Evolutionary conservation across 2,888 invertebrate genomes (phyloP).

Genomic region (Prosopocoilus inquinatus): DNA sequence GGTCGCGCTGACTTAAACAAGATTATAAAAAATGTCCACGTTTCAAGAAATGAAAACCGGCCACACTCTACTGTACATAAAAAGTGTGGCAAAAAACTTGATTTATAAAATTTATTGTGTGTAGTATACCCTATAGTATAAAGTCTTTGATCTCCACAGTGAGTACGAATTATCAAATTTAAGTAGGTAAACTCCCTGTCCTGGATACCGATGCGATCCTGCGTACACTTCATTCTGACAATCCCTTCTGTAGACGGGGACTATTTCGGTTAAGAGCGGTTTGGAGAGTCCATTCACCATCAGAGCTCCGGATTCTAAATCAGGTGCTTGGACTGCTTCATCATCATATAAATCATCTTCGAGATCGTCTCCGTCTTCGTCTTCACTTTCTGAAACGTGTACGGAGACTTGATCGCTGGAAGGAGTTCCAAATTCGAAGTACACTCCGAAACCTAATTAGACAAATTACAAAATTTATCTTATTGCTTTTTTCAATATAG

Average conservation of each 20-base stretch:
- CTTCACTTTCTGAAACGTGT: conserved; percentile 93
- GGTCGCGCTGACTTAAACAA: no score
- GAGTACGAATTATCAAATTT: conserved; percentile 99
- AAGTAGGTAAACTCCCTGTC: conserved; percentile 93
- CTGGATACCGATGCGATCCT: conserved; percentile 96
- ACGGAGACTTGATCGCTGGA: conserved; percentile 85
- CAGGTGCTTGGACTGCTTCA: conserved; percentile 47
- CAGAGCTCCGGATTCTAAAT: conserved; percentile 61
- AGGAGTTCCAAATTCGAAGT: conserved; percentile 95
- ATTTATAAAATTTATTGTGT: conserved; percentile 58
- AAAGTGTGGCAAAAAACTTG: background rate
- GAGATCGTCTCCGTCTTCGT: conserved; percentile 77
- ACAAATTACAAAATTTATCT: background rate
- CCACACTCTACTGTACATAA: no score
- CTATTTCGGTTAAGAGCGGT: conserved; percentile 78
- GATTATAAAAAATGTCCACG: no score
- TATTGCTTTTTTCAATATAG: background rate
- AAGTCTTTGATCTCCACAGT: conserved; percentile 97
- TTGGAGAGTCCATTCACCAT: conserved; percentile 38
- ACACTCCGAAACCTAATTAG: conserved; percentile 81
- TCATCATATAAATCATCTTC: conserved; percentile 53
- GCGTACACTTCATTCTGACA: conserved; percentile 96
- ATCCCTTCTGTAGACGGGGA: conserved; percentile 94
- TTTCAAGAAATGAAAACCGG: no score
- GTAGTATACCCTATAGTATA: conserved; percentile 98